Evolutionary conservation across 1,140 invertebrate species (phyloP), one percentile per base, ranked within the genome.

Genomic region (Colletes gigas): DNA sequence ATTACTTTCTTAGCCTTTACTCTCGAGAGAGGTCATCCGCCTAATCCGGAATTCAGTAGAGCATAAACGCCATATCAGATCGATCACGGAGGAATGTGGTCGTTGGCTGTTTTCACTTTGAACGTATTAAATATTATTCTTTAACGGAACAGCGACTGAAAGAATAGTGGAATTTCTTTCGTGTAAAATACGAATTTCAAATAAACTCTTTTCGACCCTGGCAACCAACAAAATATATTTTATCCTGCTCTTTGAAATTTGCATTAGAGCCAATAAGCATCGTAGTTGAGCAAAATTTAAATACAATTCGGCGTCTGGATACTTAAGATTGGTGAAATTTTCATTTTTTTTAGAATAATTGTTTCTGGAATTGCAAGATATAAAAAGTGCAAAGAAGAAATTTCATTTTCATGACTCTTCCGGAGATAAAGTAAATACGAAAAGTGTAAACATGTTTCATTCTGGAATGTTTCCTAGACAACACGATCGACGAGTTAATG

Each of bases 1-100:
- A 21, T n/a, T 59, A 59, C 6, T 21, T 59, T n/a, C 8, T n/a
- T 59, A 59, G 57, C 19, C n/a, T 21, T 59, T 59, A 6, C 57
- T 19, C 57, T 59, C 57, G 15, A 17, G 60, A 15, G 62, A 44
- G 41, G 21, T 65, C 62, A 65, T 65, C 62, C 17, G 62, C 21
- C 12, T 44, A 44, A 39, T 39, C 30, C 30, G 62, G 30, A 12
- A 65, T 44, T 41, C 62, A 44, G 30, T 65, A 44, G 62, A 65
- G 62, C 62, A 65, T 39, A 65, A 65, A 65, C 62, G 62, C 21
- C 12, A 19, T 65, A 65, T 65, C 62, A 65, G 17, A 59, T 59
- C 57, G 62, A 65, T 65, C 62, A 44, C 39, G 39, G 62, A 44
- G 62, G 62, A 65, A 65, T 65, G 62, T 65, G 62, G 39, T 65